Base-by-base conservation (phyloP, 2,113 vertebrate species). In the Gila orcuttii region DNA sequence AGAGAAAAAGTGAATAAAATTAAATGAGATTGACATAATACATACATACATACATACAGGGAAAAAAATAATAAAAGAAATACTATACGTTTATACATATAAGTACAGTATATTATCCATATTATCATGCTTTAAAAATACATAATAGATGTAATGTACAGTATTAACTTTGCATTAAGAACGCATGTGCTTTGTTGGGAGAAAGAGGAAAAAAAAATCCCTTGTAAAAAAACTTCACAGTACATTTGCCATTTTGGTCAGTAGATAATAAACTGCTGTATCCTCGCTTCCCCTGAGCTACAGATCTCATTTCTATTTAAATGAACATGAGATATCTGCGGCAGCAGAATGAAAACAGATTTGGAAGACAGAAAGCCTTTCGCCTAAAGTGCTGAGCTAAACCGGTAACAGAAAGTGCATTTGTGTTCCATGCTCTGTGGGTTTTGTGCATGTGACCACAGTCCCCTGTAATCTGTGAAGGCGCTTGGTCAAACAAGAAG, bases 401-500 rank as follows among this genome's bases (percentile, higher is more conserved):
- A 60, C 79, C 74, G 82, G 89, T 25, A 87, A 86, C 45, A 57
- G 50, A 89, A 64, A 91, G 90, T 86, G 88, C 87, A 85, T 77
- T 84, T 45, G 52, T 74, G 71, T 42, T 86, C 77, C 52, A 31
- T 42, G 79, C 69, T 81, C 74, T 50, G 79, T 50, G 78, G 76
- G 4, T 47, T 71, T 84, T 81, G 85, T 88, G 73, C 89, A 79
- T 78, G 77, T 89, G 82, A 78, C 87, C 89, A 88, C 88, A 90
- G 88, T 86, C 82, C 57, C 59, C 57, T 62, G 36, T 81, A 83
- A 62, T 73, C 74, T 62, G 42, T 28, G 33, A 15, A 88, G 81
- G 69, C 87, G 73, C 87, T 85, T 74, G 60, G 25, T 79, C 59
- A 87, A 82, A 89, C 76, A 69, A 89, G 79, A 42, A 78, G 42